Conservation (phyloP, 2,797 vertebrate genomes). For the Coranthus polyacanthus region DNA sequence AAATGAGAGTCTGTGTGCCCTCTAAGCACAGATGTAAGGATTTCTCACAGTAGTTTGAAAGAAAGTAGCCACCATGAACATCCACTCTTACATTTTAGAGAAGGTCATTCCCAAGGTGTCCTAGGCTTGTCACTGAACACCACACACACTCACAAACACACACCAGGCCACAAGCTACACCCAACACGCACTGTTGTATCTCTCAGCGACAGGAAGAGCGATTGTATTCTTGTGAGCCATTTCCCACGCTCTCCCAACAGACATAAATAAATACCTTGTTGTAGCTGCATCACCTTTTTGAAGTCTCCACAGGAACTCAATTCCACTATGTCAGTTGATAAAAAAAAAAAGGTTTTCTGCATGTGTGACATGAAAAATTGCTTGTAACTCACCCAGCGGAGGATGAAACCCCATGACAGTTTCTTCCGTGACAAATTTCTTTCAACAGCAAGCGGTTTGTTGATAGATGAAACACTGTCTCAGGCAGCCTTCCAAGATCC, state of each 20-base stretch:
- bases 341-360: conserved; percentile 16
- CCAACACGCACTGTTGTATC: not conserved
- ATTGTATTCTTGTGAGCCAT: not conserved
- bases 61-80: no score
- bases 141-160: not conserved
- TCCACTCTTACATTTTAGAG: no score
- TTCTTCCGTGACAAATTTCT: conserved; percentile 13
- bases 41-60: no score
- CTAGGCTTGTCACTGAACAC: no score
- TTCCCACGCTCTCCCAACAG: not conserved
- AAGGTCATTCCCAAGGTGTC: no score
- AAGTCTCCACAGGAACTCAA: no score
- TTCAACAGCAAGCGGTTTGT: conserved; percentile 9
- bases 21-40: no score
- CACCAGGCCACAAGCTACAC: not conserved
- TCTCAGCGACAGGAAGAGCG: not conserved
- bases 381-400: conserved; percentile 9
- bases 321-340: not conserved
- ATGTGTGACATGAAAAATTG: not conserved
- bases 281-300: not conserved
- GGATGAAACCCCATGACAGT: not conserved
- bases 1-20: no score
- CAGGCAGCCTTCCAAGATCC: not conserved
- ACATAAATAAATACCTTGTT: not conserved
- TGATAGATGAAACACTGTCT: conserved; percentile 18